Evolutionary conservation across 2,888 invertebrate species (phyloP), one percentile per base, ranked within the genome.

Genomic region (Parelbella ahira): DNA sequence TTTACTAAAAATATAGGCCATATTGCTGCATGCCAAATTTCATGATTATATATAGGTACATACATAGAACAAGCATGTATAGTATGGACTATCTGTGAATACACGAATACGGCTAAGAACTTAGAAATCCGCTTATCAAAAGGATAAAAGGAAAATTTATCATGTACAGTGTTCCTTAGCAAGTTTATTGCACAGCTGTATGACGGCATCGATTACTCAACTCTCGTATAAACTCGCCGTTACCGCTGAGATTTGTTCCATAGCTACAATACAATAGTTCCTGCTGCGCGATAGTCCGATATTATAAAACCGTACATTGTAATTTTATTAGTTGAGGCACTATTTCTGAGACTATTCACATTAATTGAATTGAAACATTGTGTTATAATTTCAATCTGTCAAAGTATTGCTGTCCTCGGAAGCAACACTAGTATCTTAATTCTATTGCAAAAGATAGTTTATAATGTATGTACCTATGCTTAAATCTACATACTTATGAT

Each of bases 151-250:
- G 70, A 68, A 68, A 80, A 78, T 83, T 83, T 84, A 84, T 81
- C 80, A 81, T 78, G 75, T 72, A 77, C 77, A 75, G 61, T 78
- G 75, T 77, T 65, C 75, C 80, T 63, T 78, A 61, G 68, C 63
- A 68, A 74, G 78, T 83, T 79, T 82, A 86, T 83, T 80, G 83
- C 81, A 71, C 72, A 67, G 66, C 68, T 72, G 73, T 75, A 68
- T 75, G 82, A 79, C 74, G 69, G 71, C 60, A 58, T 71, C 82
- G 84, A 86, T 87, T 86, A 86, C 78, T 86, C 82, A 80, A 62
- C 66, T 72, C 68, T 53, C 58, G 63, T 71, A 71, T 72, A 70
- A 70, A 70, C 63, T 63, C 56, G 44, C 50, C 50, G 49, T 55
- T 50, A 54, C 52, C 53, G 48, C 53, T 49, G 46, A 37, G 55